Base-by-base conservation (phyloP, 2,888 invertebrate genomes). In the Zygothrica quintamaculata region DNA sequence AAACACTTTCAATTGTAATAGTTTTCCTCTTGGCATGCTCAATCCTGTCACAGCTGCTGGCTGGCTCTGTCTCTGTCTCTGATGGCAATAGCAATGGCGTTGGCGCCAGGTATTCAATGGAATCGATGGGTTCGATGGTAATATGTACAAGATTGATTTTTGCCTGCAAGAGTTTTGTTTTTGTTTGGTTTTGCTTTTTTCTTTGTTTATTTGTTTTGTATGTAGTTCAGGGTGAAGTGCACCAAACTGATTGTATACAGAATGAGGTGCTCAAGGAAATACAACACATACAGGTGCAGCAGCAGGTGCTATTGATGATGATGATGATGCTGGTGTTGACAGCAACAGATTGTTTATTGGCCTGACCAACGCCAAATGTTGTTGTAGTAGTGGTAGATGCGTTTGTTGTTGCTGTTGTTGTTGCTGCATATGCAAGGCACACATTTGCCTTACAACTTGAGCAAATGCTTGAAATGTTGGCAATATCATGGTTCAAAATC, bases 141-240 rank as follows among this genome's bases (percentile, higher is more conserved):
- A 90, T 89, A 80, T 90, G 89, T 81, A 90, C 90, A 88, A 90
- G 79, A 81, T 87, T 89, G 86, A 90, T 90, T 72, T 84, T 88
- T 57, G 89, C 90, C 90, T 90, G 90, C 79, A 84, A 88, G 75
- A 80, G 66, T 72, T n/a, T n/a, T n/a, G n/a, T n/a, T n/a, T n/a
- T n/a, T n/a, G n/a, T n/a, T n/a, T n/a, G n/a, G n/a, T 53, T 39
- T 36, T 34, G 34, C 15, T 36, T 18, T n/a, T 29, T 48, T 37
- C 29, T 25, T 36, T 18, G 9, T 29, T 48, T 37, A 34, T 33
- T 33, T 3, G 53, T 26, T 29, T 29, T 22, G 39, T 61, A 25
- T 40, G 31, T 7, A 37, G 37, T 55, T 22, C 3, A 37, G 13
- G 22, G 22, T 7, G 11, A 12, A 18, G 8, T 39, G 29, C 13